These are phyloP conservation scores for Tenodera sinensis DNA, from an alignment of 2,888 invertebrate genomes.

Conservation along the genomic window DNA sequence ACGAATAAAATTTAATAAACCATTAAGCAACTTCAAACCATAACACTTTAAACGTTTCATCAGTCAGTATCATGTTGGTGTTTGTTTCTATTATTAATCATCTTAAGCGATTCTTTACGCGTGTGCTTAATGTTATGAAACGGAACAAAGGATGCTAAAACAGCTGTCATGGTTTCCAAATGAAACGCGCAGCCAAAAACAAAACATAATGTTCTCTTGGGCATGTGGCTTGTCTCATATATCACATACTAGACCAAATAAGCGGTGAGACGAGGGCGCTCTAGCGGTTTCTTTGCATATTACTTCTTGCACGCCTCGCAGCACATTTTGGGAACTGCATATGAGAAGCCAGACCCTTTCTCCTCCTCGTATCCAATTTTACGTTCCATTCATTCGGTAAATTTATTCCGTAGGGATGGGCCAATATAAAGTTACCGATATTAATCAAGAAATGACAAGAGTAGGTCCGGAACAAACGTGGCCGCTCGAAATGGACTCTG, in stretches of 20 bases:
- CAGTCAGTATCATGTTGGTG: not conserved
- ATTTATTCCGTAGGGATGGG: not conserved
- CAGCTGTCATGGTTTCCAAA: not conserved
- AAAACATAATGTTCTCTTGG: not conserved
- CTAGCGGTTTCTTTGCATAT: not conserved
- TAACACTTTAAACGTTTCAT: too few relatives aligned
- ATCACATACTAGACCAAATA: not conserved
- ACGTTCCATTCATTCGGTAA: not conserved
- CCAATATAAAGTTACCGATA: not conserved
- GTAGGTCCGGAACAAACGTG: not conserved
- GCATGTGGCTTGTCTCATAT: not conserved
- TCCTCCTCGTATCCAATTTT: not conserved
- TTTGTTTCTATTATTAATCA: not conserved
- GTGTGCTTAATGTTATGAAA: not conserved
- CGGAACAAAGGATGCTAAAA: not conserved
- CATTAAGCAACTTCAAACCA: too few relatives aligned
- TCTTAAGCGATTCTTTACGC: not conserved
- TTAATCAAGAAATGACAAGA: not conserved
- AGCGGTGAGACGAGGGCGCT: not conserved
- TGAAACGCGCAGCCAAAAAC: not conserved
- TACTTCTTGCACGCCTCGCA: not conserved
- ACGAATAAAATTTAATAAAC: too few relatives aligned
- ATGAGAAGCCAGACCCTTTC: not conserved
- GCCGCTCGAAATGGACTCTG: not conserved
- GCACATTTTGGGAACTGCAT: not conserved